A percentile compares a stretch with the other conserved stretches of the same genome.
Evolutionary conservation across 2,113 vertebrate species (phyloP).

Genomic region (Pseudopodoces humilis): DNA sequence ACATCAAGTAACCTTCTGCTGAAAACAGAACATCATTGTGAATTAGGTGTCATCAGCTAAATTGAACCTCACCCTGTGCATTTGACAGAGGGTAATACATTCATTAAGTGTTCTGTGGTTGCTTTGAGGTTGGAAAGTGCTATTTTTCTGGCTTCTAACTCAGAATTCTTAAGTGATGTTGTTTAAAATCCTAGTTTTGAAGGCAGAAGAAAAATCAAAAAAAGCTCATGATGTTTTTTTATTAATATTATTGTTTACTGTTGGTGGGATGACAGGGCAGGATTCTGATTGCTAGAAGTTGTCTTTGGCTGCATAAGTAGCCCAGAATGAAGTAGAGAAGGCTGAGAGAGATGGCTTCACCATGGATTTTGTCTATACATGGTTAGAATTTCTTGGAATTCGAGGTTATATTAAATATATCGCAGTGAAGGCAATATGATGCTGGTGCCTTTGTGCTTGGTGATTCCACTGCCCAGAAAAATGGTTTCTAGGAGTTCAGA

Average conservation of each 20-base stretch:
- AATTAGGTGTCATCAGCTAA: conserved; percentile 64
- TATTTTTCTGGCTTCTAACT: conserved; percentile 60
- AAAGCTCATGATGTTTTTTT: not conserved
- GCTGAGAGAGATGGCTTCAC: not conserved
- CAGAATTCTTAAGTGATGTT: conserved; percentile 11
- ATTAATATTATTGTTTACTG: not conserved
- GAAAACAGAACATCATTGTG: conserved; percentile 48
- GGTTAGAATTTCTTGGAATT: not conserved
- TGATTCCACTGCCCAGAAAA: not conserved
- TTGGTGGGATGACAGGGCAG: not conserved
- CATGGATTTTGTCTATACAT: not conserved
- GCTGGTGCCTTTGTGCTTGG: not conserved
- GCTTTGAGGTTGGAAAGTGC: conserved; percentile 64
- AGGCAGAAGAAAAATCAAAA: not conserved
- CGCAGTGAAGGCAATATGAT: not conserved
- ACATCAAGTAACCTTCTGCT: conserved; percentile 49
- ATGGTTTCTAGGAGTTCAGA: not conserved
- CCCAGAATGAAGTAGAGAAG: not conserved
- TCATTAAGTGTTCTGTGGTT: conserved; percentile 67
- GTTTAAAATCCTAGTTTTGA: conserved; percentile 30
- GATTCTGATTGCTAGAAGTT: not conserved
- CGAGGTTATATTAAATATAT: not conserved
- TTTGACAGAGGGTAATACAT: conserved; percentile 64
- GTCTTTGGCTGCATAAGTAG: not conserved
- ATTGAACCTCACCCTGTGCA: conserved; percentile 52